Percentiles rank a stretch among this genome's conserved stretches.
These are phyloP conservation scores for Luehdorfia chinensis DNA, from an alignment of 1,140 invertebrate genomes.

Conservation along the genomic window DNA sequence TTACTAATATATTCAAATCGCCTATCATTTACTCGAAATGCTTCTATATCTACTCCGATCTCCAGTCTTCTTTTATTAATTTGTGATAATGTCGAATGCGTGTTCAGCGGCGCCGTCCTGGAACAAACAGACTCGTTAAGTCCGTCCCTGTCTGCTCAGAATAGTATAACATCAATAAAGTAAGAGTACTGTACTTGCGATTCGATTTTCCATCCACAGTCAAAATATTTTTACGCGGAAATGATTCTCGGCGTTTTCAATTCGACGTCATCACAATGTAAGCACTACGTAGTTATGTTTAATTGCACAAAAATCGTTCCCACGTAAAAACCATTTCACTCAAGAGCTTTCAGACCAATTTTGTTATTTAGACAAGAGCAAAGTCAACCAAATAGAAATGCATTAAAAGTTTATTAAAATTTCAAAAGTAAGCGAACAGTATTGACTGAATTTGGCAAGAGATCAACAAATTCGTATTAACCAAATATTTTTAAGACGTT, in stretches of 20 bases:
- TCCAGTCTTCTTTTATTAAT: slow-evolving; percentile 73
- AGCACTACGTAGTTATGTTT: slow-evolving; percentile 59
- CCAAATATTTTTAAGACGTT: no score
- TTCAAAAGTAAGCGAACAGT: not conserved
- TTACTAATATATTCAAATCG: slow-evolving; percentile 43
- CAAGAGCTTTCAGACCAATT: slow-evolving; percentile 74
- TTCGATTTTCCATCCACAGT: slow-evolving; percentile 75
- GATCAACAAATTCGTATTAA: no score
- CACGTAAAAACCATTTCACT: slow-evolving; percentile 78
- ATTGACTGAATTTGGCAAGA: slow-evolving; percentile 1
- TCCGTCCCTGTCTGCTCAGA: slow-evolving; percentile 6
- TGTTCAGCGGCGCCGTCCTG: slow-evolving; percentile 70
- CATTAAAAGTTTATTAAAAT: slow-evolving; percentile 12
- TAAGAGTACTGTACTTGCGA: slow-evolving; percentile 67
- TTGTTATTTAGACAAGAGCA: slow-evolving; percentile 16
- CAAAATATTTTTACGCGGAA: slow-evolving; percentile 77
- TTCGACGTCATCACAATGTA: slow-evolving; percentile 60
- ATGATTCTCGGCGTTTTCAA: slow-evolving; percentile 74
- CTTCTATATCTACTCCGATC: slow-evolving; percentile 71
- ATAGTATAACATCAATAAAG: slow-evolving; percentile 35
- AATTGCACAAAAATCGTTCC: slow-evolving; percentile 75
- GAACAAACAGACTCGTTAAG: slow-evolving; percentile 58
- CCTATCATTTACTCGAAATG: slow-evolving; percentile 56
- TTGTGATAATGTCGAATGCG: slow-evolving; percentile 65
- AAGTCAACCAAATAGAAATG: slow-evolving; percentile 13